Evolutionary conservation across 2,888 invertebrate genomes (phyloP), one percentile per base, ranked within the genome.

Genomic region (Sarcophaga caerulescens): DNA sequence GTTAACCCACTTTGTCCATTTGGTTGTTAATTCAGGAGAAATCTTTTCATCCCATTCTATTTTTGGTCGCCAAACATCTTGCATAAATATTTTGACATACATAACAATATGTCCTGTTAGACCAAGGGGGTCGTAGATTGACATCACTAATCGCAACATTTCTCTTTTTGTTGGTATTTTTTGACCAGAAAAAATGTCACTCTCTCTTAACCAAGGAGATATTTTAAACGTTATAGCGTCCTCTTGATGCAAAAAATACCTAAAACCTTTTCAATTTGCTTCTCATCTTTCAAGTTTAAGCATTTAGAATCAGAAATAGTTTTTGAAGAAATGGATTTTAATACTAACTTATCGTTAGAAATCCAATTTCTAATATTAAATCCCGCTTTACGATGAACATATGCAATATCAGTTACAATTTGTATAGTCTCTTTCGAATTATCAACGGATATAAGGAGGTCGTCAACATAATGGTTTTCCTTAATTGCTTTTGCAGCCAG

Each of bases 141-240:
- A 63, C 69, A 63, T 69, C 6, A 78, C 69, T 6, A 69, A 11
- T n/a, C 77, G 19, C 2, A 69, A 19, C n/a, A 78, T 59, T n/a
- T 74, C 75, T 4, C 81, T 44, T 19, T 75, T 81, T 45, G 74
- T 75, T 4, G 75, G 81, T 2, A n/a, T 4, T 62, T 62, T 75
- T 8, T 52, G 12, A 11, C 19, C 5, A 23, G 65, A 75, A 35
- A 65, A 65, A 8, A 57, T 25, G 8, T 66, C 57, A 23, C 25
- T 75, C n/a, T n/a, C 65, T 1, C 19, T 25, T 45, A 65, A 19
- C 81, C 75, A 69, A 45, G 63, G 14, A 1, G 70, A 76, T 10
- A 79, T 79, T 81, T 70, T 81, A 25, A 78, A 79, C n/a, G 70
- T 78, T 45, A 81, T 81, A 12, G 59, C 21, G 69, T 85, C 81